A percentile compares a stretch with the other conserved stretches of the same genome.
phyloP scores from a whole-genome alignment of 2,113 vertebrate species.

The Pseudolaguvia tuberculata region DNA sequence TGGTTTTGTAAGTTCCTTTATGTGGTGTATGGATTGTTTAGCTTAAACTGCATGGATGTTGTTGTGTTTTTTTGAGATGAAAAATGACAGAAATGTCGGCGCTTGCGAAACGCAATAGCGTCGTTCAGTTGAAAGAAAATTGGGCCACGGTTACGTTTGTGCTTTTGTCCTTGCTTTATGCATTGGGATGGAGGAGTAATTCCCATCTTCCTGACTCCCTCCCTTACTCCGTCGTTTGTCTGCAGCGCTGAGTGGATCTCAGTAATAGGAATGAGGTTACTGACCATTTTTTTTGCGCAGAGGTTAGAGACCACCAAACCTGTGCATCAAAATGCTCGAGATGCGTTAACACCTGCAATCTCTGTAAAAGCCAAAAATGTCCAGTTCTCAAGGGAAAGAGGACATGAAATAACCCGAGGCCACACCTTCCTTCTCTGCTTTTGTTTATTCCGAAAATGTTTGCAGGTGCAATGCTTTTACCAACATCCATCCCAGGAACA shows the following conservation, averaged over 20 bases:
- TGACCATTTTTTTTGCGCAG: constrained; percentile 33
- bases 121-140: constrained; percentile 4
- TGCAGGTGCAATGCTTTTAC: constrained; percentile 29
- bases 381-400: not conserved
- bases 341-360: constrained; percentile 18
- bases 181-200: constrained; percentile 30
- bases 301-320: constrained; percentile 39
- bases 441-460: not conserved
- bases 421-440: not conserved
- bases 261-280: constrained; percentile 43
- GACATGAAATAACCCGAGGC: constrained; percentile 22
- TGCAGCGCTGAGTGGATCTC: constrained; percentile 41
- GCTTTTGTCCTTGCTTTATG: constrained; percentile 24
- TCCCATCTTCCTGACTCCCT: constrained; percentile 8
- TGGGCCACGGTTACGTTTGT: constrained; percentile 28
- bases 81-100: not conserved
- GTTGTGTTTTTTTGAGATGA: not conserved
- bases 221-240: not conserved
- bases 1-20: too few relatives aligned
- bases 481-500: constrained; percentile 35
- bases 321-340: constrained; percentile 40
- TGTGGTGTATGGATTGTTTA: not conserved
- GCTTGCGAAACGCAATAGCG: constrained; percentile 25
- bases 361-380: constrained; percentile 17
- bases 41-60: not conserved